Evolutionary conservation across 2,797 vertebrate genomes (phyloP), one percentile per base, ranked within the genome.

Genomic region (Gymnothorax reevesii): DNA sequence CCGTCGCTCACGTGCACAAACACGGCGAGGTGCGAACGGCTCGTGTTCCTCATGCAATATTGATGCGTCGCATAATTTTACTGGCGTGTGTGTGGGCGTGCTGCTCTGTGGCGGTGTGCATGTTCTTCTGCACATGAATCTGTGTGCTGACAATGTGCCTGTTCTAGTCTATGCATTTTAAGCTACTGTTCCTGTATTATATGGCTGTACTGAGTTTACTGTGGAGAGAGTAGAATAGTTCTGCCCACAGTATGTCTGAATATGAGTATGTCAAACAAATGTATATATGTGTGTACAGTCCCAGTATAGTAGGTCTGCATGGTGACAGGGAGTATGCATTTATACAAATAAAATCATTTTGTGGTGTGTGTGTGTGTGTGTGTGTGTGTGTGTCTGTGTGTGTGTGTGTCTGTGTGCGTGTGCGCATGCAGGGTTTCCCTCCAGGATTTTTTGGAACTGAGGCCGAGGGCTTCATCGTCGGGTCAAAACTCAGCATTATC

Each of bases 11-110:
- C 88, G 90, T 90, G 92, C 86, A 90, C 92, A 91, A 93, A 92
- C 88, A 92, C 89, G 91, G 91, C 91, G 85, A 92, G 91, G 91
- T 69, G 86, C 77, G 20, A 82, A 17, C 55, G 55, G 33, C 20
- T 33, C 42, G 55, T 86, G 86, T 83, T 49, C 90, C 93, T 94
- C 92, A 95, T 96, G 89, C 94, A 95, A 95, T 93, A 95, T 95
- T 94, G 90, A 95, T 92, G 90, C 89, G 88, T 1, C 89, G 90
- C 89, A 89, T 94, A 94, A 96, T 95, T 94, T 94, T 91, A 92
- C 89, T 88, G 89, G 89, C n/a, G n/a, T 87, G 84, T 25, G 91
- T 88, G 87, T 85, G 88, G 83, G 79, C 88, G 91, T 88, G 91
- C 88, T 86, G 90, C 75, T 85, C 42, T 92, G 89, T 90, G 91